phyloP scores from a whole-genome alignment of 2,888 invertebrate species.

The Malacosoma neustria region DNA sequence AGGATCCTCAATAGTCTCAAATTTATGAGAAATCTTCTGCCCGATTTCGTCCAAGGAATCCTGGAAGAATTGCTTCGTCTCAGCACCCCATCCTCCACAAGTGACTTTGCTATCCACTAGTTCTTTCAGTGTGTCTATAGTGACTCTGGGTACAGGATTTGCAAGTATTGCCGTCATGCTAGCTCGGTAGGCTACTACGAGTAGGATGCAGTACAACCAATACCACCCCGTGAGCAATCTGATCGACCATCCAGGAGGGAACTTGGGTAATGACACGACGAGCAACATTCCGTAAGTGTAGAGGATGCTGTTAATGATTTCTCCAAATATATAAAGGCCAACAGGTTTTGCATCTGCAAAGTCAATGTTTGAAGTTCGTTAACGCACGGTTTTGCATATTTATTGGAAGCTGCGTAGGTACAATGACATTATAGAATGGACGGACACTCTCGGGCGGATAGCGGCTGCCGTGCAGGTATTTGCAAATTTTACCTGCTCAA shows the following conservation, averaged over 20 bases:
- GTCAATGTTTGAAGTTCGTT: slow-evolving; percentile 13
- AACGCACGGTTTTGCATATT: slow-evolving; percentile 3
- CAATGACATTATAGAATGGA: slow-evolving; percentile 1
- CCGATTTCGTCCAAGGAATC: slow-evolving; percentile 80
- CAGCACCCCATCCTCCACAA: slow-evolving; percentile 83
- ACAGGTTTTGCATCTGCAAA: slow-evolving; percentile 54
- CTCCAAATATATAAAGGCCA: slow-evolving; percentile 82
- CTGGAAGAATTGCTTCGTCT: slow-evolving; percentile 81
- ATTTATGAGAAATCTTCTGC: slow-evolving; percentile 79
- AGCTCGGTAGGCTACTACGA: slow-evolving; percentile 87
- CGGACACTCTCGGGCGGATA: too few species aligned
- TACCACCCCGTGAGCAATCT: slow-evolving; percentile 90
- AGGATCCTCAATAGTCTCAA: slow-evolving; percentile 77
- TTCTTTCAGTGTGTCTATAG: slow-evolving; percentile 84
- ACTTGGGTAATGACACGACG: slow-evolving; percentile 83
- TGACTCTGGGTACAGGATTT: slow-evolving; percentile 84
- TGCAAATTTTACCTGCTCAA: too few species aligned
- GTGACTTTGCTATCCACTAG: slow-evolving; percentile 78
- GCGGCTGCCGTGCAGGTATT: too few species aligned
- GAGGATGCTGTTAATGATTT: slow-evolving; percentile 82
- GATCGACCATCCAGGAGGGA: slow-evolving; percentile 87
- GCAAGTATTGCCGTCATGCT: slow-evolving; percentile 90
- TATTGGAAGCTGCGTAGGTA: slow-evolving; percentile 3
- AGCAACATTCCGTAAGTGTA: slow-evolving; percentile 89
- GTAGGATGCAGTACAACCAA: slow-evolving; percentile 88